phyloP scores from a whole-genome alignment of 2,113 vertebrate genomes.

The Athene cunicularia region DNA sequence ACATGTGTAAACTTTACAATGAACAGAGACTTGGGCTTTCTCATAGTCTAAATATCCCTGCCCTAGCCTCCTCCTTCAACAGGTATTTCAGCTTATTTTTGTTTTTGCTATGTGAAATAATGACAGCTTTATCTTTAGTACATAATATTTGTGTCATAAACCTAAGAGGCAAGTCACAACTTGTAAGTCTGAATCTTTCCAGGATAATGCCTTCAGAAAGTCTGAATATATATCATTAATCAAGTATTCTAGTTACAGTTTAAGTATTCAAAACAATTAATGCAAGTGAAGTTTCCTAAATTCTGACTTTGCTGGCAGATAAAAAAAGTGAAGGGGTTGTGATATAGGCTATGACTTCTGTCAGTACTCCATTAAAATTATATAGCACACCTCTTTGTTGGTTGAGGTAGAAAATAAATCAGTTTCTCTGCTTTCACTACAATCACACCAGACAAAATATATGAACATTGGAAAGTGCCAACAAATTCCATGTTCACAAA shows the following conservation, averaged over 20 bases:
- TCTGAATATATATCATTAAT: neutral
- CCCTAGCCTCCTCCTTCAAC: neutral
- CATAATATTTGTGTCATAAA: neutral
- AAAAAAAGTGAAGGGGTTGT: neutral
- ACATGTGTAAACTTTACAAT: neutral
- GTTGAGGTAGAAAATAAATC: neutral
- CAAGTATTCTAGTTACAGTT: neutral
- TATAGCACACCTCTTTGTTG: neutral
- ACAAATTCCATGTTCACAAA: neutral
- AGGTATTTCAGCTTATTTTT: neutral
- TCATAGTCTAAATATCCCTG: neutral
- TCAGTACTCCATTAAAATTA: neutral
- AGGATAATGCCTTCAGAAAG: neutral
- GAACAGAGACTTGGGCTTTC: neutral
- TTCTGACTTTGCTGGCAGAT: neutral
- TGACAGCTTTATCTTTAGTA: neutral
- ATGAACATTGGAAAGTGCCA: neutral
- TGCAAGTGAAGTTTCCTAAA: neutral
- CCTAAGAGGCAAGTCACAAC: neutral
- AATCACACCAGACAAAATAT: neutral
- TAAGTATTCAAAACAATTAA: neutral
- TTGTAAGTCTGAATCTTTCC: neutral
- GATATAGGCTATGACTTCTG: neutral
- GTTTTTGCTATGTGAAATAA: neutral
- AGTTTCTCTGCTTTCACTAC: neutral